A percentile compares a stretch with the other conserved stretches of the same genome.
Evolutionary conservation across 2,113 vertebrate species (phyloP).

Genomic region (Lepus timidus): DNA sequence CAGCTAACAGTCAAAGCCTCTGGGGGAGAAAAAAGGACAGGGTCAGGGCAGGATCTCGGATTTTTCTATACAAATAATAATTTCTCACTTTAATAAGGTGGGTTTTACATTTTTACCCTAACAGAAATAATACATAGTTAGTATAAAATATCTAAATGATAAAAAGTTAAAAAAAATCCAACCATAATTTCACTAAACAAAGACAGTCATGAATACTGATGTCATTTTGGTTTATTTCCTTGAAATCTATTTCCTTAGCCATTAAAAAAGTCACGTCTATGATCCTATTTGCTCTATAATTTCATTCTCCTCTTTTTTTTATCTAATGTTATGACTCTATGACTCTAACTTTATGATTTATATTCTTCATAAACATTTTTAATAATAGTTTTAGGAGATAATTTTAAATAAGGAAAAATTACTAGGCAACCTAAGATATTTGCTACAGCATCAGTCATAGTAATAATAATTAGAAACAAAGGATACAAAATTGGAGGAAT

Average conservation of each 20-base stretch:
- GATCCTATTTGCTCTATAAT: background rate
- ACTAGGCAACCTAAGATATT: background rate
- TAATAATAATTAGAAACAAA: conserved; percentile 19
- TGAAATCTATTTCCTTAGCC: background rate
- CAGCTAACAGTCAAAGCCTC: background rate
- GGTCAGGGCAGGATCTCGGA: background rate
- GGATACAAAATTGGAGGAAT: background rate
- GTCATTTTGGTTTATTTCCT: conserved; percentile 9
- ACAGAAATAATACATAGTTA: conserved; percentile 3
- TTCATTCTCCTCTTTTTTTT: background rate
- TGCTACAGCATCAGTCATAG: background rate
- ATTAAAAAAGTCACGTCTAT: background rate
- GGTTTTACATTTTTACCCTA: background rate
- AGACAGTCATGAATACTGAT: background rate
- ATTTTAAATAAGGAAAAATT: conserved; percentile 9
- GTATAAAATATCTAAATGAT: background rate
- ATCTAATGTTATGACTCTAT: background rate
- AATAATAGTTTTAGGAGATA: background rate
- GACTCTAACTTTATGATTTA: background rate
- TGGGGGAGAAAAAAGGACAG: background rate
- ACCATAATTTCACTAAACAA: background rate
- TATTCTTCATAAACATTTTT: background rate
- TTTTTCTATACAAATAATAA: background rate
- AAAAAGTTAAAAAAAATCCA: background rate
- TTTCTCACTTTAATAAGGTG: background rate